phyloP scores from a whole-genome alignment of 2,888 invertebrate genomes.

The Clitarchus hookeri region DNA sequence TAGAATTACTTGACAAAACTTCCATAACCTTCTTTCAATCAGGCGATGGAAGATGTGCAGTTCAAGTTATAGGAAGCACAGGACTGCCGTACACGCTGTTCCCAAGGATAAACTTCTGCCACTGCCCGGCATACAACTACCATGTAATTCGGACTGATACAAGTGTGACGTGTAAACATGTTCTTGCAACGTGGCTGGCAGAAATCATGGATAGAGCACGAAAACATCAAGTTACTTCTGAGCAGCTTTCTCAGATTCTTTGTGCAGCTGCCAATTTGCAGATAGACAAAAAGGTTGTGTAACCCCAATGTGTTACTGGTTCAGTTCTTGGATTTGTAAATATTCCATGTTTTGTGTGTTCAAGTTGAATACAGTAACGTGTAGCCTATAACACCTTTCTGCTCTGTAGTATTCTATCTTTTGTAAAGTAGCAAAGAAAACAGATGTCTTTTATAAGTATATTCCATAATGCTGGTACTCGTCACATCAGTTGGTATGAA shows the following conservation, averaged over 20 bases:
- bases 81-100: conserved; percentile 41
- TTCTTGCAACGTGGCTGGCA: conserved; percentile 37
- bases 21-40: conserved; percentile 35
- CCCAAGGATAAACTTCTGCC: conserved; percentile 39
- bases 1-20: conserved; percentile 39
- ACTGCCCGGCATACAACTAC: conserved; percentile 40
- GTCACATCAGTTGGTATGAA: no score
- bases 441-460: no score
- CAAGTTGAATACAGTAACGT: no score
- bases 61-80: conserved; percentile 40
- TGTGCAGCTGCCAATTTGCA: conserved; percentile 30
- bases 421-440: no score
- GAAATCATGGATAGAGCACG: conserved; percentile 35
- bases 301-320: neutral
- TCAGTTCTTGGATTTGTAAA: no score
- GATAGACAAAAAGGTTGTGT: neutral
- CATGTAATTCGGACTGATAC: conserved; percentile 37
- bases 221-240: conserved; percentile 22
- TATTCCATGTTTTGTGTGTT: no score
- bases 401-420: no score
- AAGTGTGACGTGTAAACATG: conserved; percentile 40
- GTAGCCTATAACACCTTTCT: no score
- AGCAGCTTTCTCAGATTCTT: conserved; percentile 32
- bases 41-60: conserved; percentile 27
- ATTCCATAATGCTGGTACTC: no score